Percentiles rank a stretch among this genome's conserved stretches.
Evolutionary conservation across 1,140 invertebrate genomes (phyloP).

Genomic region (Brachionus rotundiformis): DNA sequence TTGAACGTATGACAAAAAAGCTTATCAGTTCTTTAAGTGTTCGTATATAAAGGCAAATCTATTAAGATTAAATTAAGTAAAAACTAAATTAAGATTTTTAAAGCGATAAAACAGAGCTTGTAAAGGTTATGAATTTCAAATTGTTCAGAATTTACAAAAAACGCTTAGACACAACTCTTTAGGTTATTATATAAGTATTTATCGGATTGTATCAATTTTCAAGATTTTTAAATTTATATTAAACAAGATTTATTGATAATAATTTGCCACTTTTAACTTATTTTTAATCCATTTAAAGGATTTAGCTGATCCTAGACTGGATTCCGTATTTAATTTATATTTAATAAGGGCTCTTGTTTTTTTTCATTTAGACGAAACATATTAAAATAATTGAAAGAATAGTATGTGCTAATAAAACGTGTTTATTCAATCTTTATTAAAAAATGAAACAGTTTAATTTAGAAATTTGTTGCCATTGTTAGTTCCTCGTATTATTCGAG

Average conservation of each 20-base stretch:
- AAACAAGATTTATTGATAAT: conserved; percentile 5
- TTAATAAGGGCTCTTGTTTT: conserved; percentile 9
- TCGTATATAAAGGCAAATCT: background rate
- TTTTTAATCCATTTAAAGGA: conserved; percentile 10
- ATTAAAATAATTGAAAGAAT: conserved; percentile 42
- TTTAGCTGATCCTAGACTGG: background rate
- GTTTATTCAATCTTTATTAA: conserved; percentile 37
- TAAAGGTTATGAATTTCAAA: conserved; percentile 47
- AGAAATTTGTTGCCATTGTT: conserved; percentile 38
- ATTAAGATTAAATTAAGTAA: background rate
- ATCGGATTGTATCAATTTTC: conserved; percentile 13
- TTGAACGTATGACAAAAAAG: background rate
- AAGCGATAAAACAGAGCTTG: background rate
- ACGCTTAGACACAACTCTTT: background rate
- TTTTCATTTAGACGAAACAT: conserved; percentile 4
- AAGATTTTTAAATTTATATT: conserved; percentile 16
- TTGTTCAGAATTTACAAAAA: background rate
- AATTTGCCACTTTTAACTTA: background rate
- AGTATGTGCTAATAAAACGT: conserved; percentile 40
- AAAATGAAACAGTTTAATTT: conserved; percentile 46
- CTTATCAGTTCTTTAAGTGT: background rate
- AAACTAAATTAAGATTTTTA: conserved; percentile 4
- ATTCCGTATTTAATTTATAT: background rate
- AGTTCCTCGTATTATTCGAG: conserved; percentile 37
- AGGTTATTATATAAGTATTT: conserved; percentile 40